These are phyloP conservation scores for Steinernema carpocapsae DNA, from an alignment of 2,888 invertebrate species.

Conservation along the genomic window DNA sequence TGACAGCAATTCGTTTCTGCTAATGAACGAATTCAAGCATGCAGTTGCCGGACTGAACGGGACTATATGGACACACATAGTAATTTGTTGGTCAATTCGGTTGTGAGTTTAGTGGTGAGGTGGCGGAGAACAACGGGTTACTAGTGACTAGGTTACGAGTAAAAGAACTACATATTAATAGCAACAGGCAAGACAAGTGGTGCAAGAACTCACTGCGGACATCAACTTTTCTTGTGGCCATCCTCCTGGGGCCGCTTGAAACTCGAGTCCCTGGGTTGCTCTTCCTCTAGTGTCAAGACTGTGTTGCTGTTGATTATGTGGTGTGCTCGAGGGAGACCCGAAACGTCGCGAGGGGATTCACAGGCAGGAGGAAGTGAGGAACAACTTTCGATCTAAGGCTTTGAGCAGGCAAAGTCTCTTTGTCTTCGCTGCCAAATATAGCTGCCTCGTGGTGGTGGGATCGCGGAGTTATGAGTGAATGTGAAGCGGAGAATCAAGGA, in stretches of 20 bases:
- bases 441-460: too few species aligned
- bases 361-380: not conserved
- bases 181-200: not conserved
- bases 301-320: not conserved
- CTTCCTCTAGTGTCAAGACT: not conserved
- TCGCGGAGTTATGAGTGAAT: too few species aligned
- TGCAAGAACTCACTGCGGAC: conserved; percentile 31
- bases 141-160: too few species aligned
- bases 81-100: not conserved
- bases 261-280: not conserved
- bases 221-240: conserved; percentile 28
- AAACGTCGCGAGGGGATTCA: not conserved
- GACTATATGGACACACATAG: too few species aligned
- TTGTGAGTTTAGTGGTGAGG: not conserved
- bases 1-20: not conserved
- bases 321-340: not conserved
- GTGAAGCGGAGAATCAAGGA: not conserved
- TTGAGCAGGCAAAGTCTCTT: too few species aligned
- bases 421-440: too few species aligned
- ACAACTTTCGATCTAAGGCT: too few species aligned
- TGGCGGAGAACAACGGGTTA: not conserved
- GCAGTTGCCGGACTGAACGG: too few species aligned
- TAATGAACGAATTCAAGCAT: too few species aligned
- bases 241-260: conserved; percentile 21
- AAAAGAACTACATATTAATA: too few species aligned